Evolutionary conservation across 2,797 vertebrate species (phyloP).

Genomic region (Masticophis lateralis): DNA sequence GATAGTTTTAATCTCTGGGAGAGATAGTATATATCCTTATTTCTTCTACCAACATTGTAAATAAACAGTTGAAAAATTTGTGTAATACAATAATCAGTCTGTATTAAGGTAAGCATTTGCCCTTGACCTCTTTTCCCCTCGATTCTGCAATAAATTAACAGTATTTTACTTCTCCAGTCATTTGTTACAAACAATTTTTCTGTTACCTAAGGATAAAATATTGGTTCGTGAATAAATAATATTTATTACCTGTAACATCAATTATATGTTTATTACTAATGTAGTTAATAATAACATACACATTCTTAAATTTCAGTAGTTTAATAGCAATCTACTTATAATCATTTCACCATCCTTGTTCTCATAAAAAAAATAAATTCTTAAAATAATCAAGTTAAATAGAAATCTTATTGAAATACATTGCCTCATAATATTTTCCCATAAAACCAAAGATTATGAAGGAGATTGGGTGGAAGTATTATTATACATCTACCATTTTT

Average conservation of each 20-base stretch:
- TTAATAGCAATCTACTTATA: not conserved
- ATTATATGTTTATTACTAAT: constrained; percentile 9
- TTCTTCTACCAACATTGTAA: not conserved
- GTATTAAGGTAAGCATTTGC: not conserved
- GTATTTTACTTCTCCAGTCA: not conserved
- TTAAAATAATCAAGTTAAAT: not conserved
- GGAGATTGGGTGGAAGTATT: not conserved
- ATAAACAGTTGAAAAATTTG: not conserved
- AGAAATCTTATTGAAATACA: not conserved
- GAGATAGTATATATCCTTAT: not conserved
- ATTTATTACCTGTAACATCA: not conserved
- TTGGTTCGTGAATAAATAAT: not conserved
- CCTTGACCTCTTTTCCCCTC: not conserved
- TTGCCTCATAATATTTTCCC: not conserved
- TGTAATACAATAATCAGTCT: too few relatives aligned
- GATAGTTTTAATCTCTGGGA: not conserved
- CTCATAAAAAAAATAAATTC: not conserved
- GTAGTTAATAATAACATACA: not conserved
- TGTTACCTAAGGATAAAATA: not conserved
- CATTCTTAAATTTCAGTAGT: not conserved
- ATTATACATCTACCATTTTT: not conserved
- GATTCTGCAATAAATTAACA: not conserved
- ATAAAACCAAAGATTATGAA: constrained; percentile 5
- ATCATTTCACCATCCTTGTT: not conserved
- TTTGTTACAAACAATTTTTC: not conserved